These are phyloP conservation scores for Cataglyphis rosenhaueri DNA, from an alignment of 2,888 invertebrate species.

Conservation along the genomic window DNA sequence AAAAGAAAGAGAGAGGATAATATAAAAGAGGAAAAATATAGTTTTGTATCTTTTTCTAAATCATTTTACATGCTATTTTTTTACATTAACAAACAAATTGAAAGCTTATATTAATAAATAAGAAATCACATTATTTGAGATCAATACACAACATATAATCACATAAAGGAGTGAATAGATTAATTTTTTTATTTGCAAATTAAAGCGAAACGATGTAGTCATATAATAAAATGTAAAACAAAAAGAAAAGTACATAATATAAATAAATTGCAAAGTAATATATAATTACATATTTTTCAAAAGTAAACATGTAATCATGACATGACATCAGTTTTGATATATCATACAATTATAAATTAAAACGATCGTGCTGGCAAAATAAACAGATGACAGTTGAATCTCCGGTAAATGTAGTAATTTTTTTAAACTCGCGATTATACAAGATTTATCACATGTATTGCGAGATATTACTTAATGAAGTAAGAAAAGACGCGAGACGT, in stretches of 20 bases:
- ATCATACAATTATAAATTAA: neutral
- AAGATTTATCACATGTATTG: neutral
- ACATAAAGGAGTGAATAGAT: constrained; percentile 10
- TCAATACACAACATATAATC: neutral
- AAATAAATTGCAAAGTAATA: neutral
- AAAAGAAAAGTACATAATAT: neutral
- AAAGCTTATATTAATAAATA: neutral
- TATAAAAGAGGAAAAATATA: neutral
- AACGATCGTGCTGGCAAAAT: neutral
- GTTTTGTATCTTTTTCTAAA: neutral
- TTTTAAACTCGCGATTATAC: neutral
- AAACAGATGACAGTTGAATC: neutral
- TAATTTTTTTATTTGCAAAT: neutral
- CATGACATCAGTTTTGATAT: neutral
- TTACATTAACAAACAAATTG: neutral
- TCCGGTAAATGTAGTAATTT: neutral
- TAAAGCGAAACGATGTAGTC: neutral
- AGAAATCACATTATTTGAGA: neutral
- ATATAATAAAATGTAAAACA: neutral
- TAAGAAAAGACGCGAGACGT: constrained; percentile 46
- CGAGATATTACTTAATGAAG: constrained; percentile 61
- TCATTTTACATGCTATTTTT: neutral
- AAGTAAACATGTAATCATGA: neutral
- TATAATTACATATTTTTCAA: neutral
- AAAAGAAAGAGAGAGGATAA: neutral